These are phyloP conservation scores for Scleropages formosus DNA, from an alignment of 2,797 vertebrate species.

Conservation along the genomic window DNA sequence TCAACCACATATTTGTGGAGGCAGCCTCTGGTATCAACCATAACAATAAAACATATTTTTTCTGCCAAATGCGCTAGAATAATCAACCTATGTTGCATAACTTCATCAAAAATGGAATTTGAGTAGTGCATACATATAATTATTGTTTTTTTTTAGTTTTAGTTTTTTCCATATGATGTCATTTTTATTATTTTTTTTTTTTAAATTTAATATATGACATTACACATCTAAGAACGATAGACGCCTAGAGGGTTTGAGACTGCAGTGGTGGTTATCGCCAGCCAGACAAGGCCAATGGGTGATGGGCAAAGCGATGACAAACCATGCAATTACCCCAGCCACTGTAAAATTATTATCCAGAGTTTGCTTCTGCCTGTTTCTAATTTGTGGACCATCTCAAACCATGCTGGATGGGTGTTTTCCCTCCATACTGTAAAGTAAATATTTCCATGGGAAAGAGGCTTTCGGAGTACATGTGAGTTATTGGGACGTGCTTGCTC, in stretches of 20 bases:
- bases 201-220: background rate
- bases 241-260: background rate
- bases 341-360: slow-evolving; percentile 27
- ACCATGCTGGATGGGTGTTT: slow-evolving; percentile 18
- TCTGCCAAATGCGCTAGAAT: too few species aligned
- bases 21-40: too few species aligned
- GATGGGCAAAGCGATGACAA: slow-evolving; percentile 30
- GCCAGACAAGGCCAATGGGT: slow-evolving; percentile 9
- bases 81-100: too few species aligned
- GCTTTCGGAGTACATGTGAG: slow-evolving; percentile 17
- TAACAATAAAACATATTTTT: too few species aligned
- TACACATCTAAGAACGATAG: background rate
- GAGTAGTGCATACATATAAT: too few species aligned
- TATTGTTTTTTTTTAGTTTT: too few species aligned
- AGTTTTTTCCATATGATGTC: too few species aligned
- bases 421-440: slow-evolving; percentile 28
- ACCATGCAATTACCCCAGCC: slow-evolving; percentile 25
- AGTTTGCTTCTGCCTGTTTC: slow-evolving; percentile 5
- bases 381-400: slow-evolving; percentile 10
- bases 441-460: slow-evolving; percentile 32
- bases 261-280: background rate
- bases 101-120: too few species aligned
- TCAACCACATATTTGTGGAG: too few species aligned
- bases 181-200: background rate
- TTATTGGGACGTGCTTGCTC: background rate